A percentile compares a stretch with the other conserved stretches of the same genome.
Evolutionary conservation across 2,888 invertebrate species (phyloP).

Genomic region (Tethea ocularis): DNA sequence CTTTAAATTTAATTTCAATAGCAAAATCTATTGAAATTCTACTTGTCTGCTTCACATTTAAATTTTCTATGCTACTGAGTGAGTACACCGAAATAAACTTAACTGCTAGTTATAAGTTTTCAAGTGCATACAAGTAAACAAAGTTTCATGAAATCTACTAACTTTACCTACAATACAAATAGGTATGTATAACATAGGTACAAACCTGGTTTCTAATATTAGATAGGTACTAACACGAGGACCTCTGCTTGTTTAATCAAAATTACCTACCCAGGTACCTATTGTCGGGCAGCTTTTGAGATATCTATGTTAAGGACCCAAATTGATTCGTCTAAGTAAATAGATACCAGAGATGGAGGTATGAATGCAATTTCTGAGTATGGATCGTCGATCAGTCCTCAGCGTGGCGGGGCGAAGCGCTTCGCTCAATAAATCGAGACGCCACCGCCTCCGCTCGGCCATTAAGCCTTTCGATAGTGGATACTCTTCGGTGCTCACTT

Average conservation of each 20-base stretch:
- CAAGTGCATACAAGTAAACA: background rate
- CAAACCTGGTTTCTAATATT: background rate
- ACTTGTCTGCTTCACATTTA: background rate
- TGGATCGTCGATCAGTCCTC: conserved; percentile 37
- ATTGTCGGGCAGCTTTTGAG: background rate
- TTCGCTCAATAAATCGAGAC: conserved; percentile 69
- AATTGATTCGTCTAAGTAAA: conserved; percentile 11
- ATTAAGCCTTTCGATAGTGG: conserved; percentile 78
- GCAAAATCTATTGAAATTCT: background rate
- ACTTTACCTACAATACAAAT: too few relatives aligned
- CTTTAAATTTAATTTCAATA: background rate
- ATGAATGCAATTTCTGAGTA: conserved; percentile 37
- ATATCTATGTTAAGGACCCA: background rate
- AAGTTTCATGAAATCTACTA: background rate
- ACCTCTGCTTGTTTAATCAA: background rate
- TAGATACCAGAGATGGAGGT: conserved; percentile 13
- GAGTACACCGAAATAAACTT: too few relatives aligned
- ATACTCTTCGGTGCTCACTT: conserved; percentile 74
- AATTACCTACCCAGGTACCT: background rate
- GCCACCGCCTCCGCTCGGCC: conserved; percentile 74
- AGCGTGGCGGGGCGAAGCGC: conserved; percentile 37
- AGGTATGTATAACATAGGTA: background rate
- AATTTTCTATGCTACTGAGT: background rate
- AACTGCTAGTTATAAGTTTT: background rate
- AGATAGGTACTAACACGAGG: background rate